Evolutionary conservation across 2,113 vertebrate species (phyloP).

Genomic region (Anas platyrhynchos): DNA sequence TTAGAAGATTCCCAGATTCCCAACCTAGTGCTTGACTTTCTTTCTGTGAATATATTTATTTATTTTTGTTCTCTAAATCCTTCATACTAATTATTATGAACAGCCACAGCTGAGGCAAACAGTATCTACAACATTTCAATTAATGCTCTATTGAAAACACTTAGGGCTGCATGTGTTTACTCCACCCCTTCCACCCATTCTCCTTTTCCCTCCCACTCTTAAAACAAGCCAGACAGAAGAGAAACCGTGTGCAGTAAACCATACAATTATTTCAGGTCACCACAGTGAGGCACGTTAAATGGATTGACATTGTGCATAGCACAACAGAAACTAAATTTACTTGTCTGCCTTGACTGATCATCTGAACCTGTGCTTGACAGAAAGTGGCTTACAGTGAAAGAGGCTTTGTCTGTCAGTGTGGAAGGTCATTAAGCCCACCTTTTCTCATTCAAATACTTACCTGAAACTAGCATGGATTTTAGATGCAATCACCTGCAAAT

Average conservation of each 20-base stretch:
- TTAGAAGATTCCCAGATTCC: neutral
- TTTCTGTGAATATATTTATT: neutral
- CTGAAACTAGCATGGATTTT: neutral
- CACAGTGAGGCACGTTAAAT: neutral
- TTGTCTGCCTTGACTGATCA: neutral
- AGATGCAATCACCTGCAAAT: neutral
- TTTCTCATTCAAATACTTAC: neutral
- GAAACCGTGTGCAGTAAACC: neutral
- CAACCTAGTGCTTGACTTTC: neutral
- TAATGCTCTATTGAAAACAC: constrained; percentile 5
- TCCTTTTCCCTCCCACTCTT: neutral
- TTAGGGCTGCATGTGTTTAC: neutral
- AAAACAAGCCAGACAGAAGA: neutral
- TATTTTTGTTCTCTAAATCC: constrained; percentile 11
- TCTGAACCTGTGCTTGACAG: neutral
- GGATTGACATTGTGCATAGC: neutral
- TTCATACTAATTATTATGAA: constrained; percentile 25
- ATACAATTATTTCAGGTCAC: neutral
- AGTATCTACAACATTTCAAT: constrained; percentile 32
- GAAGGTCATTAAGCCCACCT: neutral
- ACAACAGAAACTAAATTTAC: neutral
- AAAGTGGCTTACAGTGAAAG: neutral
- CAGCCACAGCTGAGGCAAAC: constrained; percentile 19
- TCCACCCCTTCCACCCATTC: neutral
- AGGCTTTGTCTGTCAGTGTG: neutral